Base-by-base conservation (phyloP, 2,888 invertebrate genomes). In the Pterostichus madidus region DNA sequence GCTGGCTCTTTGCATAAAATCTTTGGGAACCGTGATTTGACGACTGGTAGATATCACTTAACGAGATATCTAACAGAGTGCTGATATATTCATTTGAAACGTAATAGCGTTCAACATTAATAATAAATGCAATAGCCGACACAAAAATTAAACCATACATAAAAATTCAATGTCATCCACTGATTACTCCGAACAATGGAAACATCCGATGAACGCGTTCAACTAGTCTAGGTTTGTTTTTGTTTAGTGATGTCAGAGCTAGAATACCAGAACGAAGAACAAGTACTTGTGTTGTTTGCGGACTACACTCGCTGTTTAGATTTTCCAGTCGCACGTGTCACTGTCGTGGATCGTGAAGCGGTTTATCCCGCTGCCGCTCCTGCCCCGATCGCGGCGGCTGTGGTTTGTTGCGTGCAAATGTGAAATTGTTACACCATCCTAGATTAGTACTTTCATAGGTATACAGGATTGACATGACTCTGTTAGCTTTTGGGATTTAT, bases 201-300 rank as follows among this genome's bases (percentile, higher is more conserved):
- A 52, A 52, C 52, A n/a, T 13, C 13, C 52, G 52, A 13, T 13
- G 52, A 24, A 59, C 59, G 59, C 24, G 59, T 59, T 59, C 17
- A 2, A 24, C 3, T 56, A 56, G 53, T 56, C 53, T 17, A n/a
- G 10, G 24, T 24, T 8, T 24, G 59, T 10, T 15, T 24, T 24
- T 17, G 11, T 17, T 59, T 59, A 15, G 59, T 59, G 59, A 59
- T 24, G 59, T 59, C 59, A 59, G 7, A 24, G 59, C 10, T 24
- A 31, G 31, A 59, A 24, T 31, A 64, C 64, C 64, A 35, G 13
- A 31, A 4, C 35, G 32, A 64, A 64, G 64, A 24, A 61, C 64
- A 64, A 10, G 64, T n/a, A 17, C 31, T 17, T 61, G 61, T 32
- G 64, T 32, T 13, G 64, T 64, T n/a, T 15, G 24, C 24, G 24